Evolutionary conservation across 1,140 invertebrate genomes (phyloP).

Genomic region (Drosophila subpulchrella): DNA sequence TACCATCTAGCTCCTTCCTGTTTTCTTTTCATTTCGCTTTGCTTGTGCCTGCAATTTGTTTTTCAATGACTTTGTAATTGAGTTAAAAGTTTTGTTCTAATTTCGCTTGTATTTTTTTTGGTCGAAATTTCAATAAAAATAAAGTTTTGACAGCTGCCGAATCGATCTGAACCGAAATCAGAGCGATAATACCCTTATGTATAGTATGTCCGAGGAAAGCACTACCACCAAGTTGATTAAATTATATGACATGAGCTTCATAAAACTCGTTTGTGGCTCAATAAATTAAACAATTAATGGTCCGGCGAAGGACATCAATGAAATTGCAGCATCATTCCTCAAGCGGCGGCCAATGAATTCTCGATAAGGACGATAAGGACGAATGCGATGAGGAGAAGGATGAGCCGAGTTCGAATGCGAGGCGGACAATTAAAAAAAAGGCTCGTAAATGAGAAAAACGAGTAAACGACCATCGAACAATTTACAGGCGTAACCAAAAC

Average conservation of each 20-base stretch:
- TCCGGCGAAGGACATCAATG: slow-evolving; percentile 51
- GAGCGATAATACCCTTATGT: not conserved
- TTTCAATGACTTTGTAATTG: slow-evolving; percentile 67
- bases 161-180: slow-evolving; percentile 11
- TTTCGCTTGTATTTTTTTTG: slow-evolving; percentile 19
- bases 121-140: slow-evolving; percentile 24
- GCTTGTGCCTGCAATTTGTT: slow-evolving; percentile 48
- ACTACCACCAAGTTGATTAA: slow-evolving; percentile 19
- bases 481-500: slow-evolving; percentile 72
- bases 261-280: slow-evolving; percentile 51
- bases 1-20: slow-evolving; percentile 4
- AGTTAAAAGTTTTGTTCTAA: slow-evolving; percentile 72
- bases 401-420: slow-evolving; percentile 25
- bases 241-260: slow-evolving; percentile 45
- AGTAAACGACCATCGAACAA: slow-evolving; percentile 63
- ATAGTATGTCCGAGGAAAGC: not conserved
- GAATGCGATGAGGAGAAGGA: slow-evolving; percentile 7
- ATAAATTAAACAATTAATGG: slow-evolving; percentile 77
- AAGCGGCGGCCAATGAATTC: slow-evolving; percentile 27
- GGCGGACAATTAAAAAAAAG: slow-evolving; percentile 48
- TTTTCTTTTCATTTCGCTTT: slow-evolving; percentile 30
- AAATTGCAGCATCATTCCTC: slow-evolving; percentile 63
- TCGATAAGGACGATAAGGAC: slow-evolving; percentile 25
- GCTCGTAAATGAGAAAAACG: slow-evolving; percentile 36
- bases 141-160: slow-evolving; percentile 2